phyloP scores from a whole-genome alignment of 2,797 vertebrate species.

The Lophura swinhoii region DNA sequence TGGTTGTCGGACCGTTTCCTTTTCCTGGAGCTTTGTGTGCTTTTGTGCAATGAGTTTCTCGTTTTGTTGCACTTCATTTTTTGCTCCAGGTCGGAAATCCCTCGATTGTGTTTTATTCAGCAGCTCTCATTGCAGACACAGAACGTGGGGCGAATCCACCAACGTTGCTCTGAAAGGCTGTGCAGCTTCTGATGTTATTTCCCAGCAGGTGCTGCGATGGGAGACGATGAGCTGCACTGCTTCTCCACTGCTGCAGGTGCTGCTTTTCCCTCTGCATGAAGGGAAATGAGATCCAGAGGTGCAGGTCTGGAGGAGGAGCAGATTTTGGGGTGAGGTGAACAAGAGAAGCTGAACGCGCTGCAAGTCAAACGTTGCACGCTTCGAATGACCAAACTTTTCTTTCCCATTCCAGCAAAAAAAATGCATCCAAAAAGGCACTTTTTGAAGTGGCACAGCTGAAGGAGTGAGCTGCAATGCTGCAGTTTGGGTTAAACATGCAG shows the following conservation, averaged over 20 bases:
- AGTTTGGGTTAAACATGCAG: neutral
- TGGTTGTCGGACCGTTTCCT: neutral
- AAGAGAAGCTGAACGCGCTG: no score
- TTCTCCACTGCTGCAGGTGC: neutral
- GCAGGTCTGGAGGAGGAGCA: neutral
- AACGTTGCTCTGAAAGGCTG: neutral
- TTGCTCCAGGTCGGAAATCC: neutral
- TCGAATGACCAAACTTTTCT: fast-evolving
- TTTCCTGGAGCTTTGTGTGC: constrained; percentile 1
- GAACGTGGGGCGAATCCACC: no score
- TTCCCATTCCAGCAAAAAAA: neutral
- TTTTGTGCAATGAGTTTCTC: neutral
- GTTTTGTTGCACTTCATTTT: neutral
- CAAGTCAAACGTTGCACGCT: no score
- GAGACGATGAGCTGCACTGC: neutral
- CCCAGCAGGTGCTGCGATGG: neutral
- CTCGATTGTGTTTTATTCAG: neutral
- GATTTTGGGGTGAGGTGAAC: neutral
- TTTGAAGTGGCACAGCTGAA: neutral
- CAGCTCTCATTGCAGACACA: neutral
- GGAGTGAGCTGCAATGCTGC: neutral
- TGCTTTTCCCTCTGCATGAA: neutral
- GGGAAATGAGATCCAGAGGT: no score
- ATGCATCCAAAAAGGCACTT: no score
- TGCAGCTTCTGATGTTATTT: neutral